Evolutionary conservation across 2,113 vertebrate species (phyloP), one percentile per base, ranked within the genome.

Genomic region (Microcebus lehilahytsara): DNA sequence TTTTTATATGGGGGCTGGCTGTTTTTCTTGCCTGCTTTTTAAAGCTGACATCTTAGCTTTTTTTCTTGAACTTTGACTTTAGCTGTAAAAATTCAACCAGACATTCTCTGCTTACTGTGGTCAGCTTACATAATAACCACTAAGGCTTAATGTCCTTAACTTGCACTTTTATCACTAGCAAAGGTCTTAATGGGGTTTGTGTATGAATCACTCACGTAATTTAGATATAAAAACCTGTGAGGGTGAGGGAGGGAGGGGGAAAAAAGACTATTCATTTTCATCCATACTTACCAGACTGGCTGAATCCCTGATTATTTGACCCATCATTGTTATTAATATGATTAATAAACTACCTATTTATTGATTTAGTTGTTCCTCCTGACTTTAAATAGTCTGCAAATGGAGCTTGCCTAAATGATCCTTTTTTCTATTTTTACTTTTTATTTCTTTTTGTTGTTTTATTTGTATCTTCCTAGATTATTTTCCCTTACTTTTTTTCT

Each of bases 341-440:
- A 96, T 95, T 96, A 95, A 98, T 97, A 97, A 97, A 97, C 95
- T 94, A 93, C 81, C 72, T 98, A 91, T 95, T 97, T 97, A 91
- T 97, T 97, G 88, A 91, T 87, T 96, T 95, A 74, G 69, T 96
- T 96, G 92, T 95, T 87, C 81, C 60, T 97, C 81, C 78, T 96
- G 67, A 97, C 46, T 96, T 93, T 95, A 91, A 85, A 51, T 95
- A 95, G 96, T 58, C 30, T 56, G 37, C 62, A 83, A 25, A 86
- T 60, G 67, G 94, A 85, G 22, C 67, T 86, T 60, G 53, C 83
- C 37, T 46, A 95, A 87, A 58, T 94, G 66, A 72, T 49, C 75
- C 51, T 89, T 34, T 56, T 53, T 56, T 56, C 53, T 56, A 56
- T 56, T 56, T 56, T 56, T 56, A 56, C 53, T 56, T 56, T 19